Base-by-base conservation (phyloP, 2,797 vertebrate species). In the Peromyscus melanophrys region DNA sequence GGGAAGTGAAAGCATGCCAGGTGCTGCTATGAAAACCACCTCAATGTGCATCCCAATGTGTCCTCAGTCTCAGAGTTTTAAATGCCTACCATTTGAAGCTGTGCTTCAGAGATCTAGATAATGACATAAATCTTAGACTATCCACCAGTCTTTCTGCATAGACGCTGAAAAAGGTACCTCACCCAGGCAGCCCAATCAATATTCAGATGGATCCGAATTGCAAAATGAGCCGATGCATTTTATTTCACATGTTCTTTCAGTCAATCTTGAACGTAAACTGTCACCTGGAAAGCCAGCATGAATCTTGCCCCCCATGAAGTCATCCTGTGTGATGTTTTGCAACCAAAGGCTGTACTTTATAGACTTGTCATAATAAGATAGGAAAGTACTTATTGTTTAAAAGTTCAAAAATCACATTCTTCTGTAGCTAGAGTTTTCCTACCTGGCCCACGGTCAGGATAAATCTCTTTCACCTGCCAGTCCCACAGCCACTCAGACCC, bases 131-230 rank as follows among this genome's bases (percentile, higher is more conserved):
- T 89, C 90, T 65, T 96, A 57, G 1, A 65, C 71, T 1, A 31
- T 75, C 97, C 59, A 84, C 52, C 57, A 92, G 43, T 81, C 46
- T 94, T 92, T n/a, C 67, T 92, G 78, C 65, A 92, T 86, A 95
- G 89, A 86, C 80, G 12, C 61, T 92, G 49, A 95, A 95, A 97
- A 97, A 92, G 78, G 82, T 93, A 55, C 43, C 76, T 95, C 65
- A 82, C 57, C 67, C 80, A 73, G 34, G 40, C 90, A 90, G 52
- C 57, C 76, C 52, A 81, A 49, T 88, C 73, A 83, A 92, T 90
- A 83, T 82, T 93, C 37, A 87, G 27, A 67, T 37, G 69, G 57
- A 52, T 92, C 43, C 23, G 27, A 59, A 91, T 87, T 55, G 88
- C 23, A 67, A 21, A 78, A 96, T 85, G 46, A 61, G 59, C 52